Evolutionary conservation across 2,888 invertebrate species (phyloP).

Genomic region (Melanargia galathea): DNA sequence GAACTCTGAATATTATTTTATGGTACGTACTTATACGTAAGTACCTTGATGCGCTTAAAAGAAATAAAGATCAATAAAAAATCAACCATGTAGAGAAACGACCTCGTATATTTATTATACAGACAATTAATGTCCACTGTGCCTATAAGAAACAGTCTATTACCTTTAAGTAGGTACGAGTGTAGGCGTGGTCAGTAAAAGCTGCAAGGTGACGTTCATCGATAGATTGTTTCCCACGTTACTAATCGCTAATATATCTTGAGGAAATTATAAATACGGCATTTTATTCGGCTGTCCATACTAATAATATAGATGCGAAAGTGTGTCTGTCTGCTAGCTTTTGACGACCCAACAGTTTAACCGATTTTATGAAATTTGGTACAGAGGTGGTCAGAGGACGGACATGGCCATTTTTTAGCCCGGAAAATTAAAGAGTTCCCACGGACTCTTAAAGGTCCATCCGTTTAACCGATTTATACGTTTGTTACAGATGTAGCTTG

Average conservation of each 20-base stretch:
- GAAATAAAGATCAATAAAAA: neutral
- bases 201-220: conserved; percentile 15
- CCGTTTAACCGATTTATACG: too few relatives aligned
- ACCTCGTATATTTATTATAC: conserved; percentile 5
- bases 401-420: too few relatives aligned
- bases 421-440: too few relatives aligned
- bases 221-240: conserved; percentile 48
- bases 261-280: conserved; percentile 59
- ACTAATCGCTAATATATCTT: conserved; percentile 51
- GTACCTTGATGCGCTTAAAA: neutral
- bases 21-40: too few relatives aligned
- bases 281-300: too few relatives aligned
- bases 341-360: too few relatives aligned
- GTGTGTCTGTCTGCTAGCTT: too few relatives aligned
- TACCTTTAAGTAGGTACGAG: neutral
- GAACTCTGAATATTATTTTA: neutral
- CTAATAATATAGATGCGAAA: too few relatives aligned
- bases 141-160: neutral
- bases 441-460: too few relatives aligned
- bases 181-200: conserved; percentile 16
- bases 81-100: neutral
- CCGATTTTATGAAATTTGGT: too few relatives aligned
- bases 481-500: too few relatives aligned
- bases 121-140: conserved; percentile 3
- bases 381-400: too few relatives aligned